phyloP scores from a whole-genome alignment of 1,140 invertebrate species.

The Drosophila pallidifrons region DNA sequence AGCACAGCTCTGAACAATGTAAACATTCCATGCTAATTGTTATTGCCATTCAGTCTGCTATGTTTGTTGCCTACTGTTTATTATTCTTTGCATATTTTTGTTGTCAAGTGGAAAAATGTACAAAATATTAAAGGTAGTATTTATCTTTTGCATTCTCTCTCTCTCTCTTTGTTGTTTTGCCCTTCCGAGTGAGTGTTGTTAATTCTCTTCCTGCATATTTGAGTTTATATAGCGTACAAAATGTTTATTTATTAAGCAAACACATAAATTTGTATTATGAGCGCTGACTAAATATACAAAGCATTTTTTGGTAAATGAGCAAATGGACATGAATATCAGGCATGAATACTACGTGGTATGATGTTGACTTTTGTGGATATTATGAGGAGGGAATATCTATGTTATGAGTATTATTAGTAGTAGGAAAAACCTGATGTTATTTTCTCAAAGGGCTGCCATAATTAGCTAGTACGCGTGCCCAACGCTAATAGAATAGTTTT shows the following conservation, averaged over 20 bases:
- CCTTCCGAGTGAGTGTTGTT: slow-evolving; percentile 27
- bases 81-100: slow-evolving; percentile 64
- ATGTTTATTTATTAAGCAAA: slow-evolving; percentile 74
- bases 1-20: slow-evolving; percentile 58
- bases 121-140: slow-evolving; percentile 29
- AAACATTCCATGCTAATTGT: slow-evolving; percentile 70
- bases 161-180: slow-evolving; percentile 20
- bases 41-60: slow-evolving; percentile 36
- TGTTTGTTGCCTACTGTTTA: slow-evolving; percentile 38
- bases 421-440: slow-evolving; percentile 2
- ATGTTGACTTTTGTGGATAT: not conserved
- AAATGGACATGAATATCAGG: slow-evolving; percentile 1
- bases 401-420: not conserved
- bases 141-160: slow-evolving; percentile 17
- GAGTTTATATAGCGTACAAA: slow-evolving; percentile 69
- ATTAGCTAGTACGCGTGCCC: slow-evolving; percentile 57
- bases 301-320: slow-evolving; percentile 57
- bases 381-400: no score
- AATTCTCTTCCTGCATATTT: slow-evolving; percentile 62
- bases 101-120: slow-evolving; percentile 67
- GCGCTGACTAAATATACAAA: slow-evolving; percentile 70
- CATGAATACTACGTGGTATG: not conserved
- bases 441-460: slow-evolving; percentile 29
- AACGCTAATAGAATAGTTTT: slow-evolving; percentile 63
- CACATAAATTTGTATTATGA: slow-evolving; percentile 77